Evolutionary conservation across 2,113 vertebrate genomes (phyloP), one percentile per base, ranked within the genome.

Genomic region (Lophochroa leadbeateri): DNA sequence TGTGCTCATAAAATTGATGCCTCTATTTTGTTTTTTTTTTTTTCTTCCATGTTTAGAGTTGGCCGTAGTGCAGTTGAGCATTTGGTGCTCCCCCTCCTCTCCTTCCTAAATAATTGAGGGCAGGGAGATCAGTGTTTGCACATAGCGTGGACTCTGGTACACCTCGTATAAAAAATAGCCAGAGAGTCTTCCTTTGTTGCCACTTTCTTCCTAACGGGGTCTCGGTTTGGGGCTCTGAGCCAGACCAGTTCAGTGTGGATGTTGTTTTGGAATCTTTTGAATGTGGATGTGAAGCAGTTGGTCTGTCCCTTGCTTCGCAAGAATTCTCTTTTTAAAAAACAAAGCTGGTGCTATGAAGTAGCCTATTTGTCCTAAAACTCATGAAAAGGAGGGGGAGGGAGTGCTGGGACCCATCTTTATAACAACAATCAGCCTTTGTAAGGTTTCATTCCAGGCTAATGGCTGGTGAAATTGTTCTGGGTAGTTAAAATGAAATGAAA

Each of bases 401-500:
- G 86, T 88, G 64, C 95, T 88, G 85, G 76, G 92, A 88, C 80
- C 69, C 87, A 95, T 97, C 96, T 96, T 97, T 96, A 97, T 96
- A 98, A 98, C 96, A 98, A 98, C 95, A 97, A 97, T 97, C 91
- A 97, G 95, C 94, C 87, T 97, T 97, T 98, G 97, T 97, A 93
- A 97, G 95, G 85, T 97, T 98, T 98, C 96, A 97, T 98, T 98
- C 97, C 97, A 96, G 97, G 97, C 95, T 98, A 98, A 98, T 98
- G 97, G 97, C 97, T 98, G 96, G 96, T 97, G 96, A 98, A 98
- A 98, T 98, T 98, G 97, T 98, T 98, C 95, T 96, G 97, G 96
- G 97, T 98, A 98, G 97, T 98, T 98, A 98, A 98, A 98, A 98
- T 97, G 95, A 98, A 98, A 98, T 98, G 96, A 98, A 98, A 98